These are phyloP conservation scores for Columbina picui DNA, from an alignment of 2,113 vertebrate species.

Conservation along the genomic window DNA sequence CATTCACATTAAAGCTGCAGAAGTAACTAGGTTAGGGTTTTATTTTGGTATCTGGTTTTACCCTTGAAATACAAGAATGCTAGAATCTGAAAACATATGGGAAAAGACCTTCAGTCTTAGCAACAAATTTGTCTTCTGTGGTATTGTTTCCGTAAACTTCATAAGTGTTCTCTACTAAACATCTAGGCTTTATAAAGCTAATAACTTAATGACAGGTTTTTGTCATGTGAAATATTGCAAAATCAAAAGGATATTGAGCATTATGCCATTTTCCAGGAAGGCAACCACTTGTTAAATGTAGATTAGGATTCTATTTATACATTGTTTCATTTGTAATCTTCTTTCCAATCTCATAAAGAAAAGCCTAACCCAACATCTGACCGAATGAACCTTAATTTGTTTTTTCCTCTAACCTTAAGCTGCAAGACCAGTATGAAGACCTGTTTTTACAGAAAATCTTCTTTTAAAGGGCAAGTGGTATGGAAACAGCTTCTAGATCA, in stretches of 20 bases:
- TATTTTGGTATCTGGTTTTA: neutral
- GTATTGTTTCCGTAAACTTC: neutral
- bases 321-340: conserved; percentile 31
- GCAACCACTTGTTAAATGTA: conserved; percentile 21
- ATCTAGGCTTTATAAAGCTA: neutral
- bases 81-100: neutral
- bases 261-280: conserved; percentile 19
- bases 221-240: neutral
- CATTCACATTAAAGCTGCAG: neutral
- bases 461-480: conserved; percentile 36
- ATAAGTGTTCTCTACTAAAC: neutral
- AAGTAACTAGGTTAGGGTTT: neutral
- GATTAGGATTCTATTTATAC: conserved; percentile 51
- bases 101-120: neutral
- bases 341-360: conserved; percentile 61
- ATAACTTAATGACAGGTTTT: neutral
- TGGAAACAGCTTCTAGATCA: neutral
- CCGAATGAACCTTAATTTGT: conserved; percentile 62
- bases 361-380: conserved; percentile 64
- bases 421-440: conserved; percentile 64
- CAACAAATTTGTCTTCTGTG: neutral
- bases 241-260: neutral
- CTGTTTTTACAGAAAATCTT: conserved; percentile 49
- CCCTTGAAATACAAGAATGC: neutral
- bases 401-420: conserved; percentile 56